These are phyloP conservation scores for Ceramica pisi DNA, from an alignment of 2,888 invertebrate genomes.

Conservation along the genomic window DNA sequence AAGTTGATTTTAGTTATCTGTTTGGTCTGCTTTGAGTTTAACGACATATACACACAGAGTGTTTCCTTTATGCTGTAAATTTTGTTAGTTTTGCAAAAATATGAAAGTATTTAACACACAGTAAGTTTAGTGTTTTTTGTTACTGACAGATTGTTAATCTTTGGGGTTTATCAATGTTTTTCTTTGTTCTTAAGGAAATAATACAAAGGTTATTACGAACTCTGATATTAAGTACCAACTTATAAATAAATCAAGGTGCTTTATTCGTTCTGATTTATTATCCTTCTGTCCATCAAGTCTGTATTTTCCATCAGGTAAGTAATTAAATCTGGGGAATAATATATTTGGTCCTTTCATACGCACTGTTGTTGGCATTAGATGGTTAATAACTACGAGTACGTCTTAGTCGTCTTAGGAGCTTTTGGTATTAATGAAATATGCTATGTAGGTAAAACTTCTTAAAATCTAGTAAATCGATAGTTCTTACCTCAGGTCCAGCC, in stretches of 20 bases:
- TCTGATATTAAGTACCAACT: constrained; percentile 1
- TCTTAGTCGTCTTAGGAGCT: too few relatives aligned
- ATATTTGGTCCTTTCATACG: neutral
- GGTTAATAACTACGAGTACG: too few relatives aligned
- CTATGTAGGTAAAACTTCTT: neutral
- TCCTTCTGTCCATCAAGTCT: neutral
- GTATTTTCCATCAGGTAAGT: neutral
- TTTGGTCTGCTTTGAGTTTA: constrained; percentile 25
- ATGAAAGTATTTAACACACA: constrained; percentile 8
- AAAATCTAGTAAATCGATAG: neutral
- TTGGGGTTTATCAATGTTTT: constrained; percentile 20
- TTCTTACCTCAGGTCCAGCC: constrained; percentile 87
- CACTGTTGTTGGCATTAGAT: neutral
- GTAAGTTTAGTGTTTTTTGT: constrained; percentile 21
- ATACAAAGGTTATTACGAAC: constrained; percentile 17
- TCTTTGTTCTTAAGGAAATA: constrained; percentile 27
- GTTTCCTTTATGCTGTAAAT: constrained; percentile 23
- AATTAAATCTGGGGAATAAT: neutral
- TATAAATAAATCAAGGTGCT: constrained; percentile 9
- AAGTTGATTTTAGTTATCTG: constrained; percentile 37
- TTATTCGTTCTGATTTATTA: neutral
- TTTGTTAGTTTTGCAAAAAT: constrained; percentile 22
- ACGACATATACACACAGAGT: constrained; percentile 20
- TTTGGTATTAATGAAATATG: too few relatives aligned
- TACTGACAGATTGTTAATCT: constrained; percentile 36